A percentile compares a stretch with the other conserved stretches of the same genome.
Evolutionary conservation across 2,888 invertebrate species (phyloP).

Genomic region (Leptopilina myrica): DNA sequence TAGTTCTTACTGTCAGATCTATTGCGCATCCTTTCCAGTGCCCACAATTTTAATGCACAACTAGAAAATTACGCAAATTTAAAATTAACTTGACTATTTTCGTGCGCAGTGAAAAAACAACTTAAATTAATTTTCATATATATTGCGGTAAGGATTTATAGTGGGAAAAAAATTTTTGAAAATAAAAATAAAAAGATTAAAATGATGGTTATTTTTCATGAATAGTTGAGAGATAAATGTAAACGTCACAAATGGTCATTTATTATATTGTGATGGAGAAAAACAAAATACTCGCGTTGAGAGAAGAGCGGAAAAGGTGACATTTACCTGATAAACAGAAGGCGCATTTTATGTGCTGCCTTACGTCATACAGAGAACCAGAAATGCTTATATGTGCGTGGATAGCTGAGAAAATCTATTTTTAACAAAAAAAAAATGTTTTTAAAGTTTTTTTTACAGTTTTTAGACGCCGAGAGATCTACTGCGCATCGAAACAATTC

Average conservation of each 20-base stretch:
- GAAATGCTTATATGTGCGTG: constrained; percentile 56
- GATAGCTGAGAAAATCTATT: constrained; percentile 57
- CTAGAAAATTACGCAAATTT: not conserved
- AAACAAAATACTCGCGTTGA: not conserved
- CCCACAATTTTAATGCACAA: not conserved
- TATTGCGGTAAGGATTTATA: too few relatives aligned
- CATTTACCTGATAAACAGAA: constrained; percentile 64
- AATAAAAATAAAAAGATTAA: too few relatives aligned
- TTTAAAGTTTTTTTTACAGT: too few relatives aligned
- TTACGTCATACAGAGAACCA: constrained; percentile 67
- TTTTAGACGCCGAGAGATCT: too few relatives aligned
- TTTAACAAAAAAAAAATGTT: not conserved
- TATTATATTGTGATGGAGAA: not conserved
- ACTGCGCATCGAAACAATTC: too few relatives aligned
- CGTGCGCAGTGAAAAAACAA: too few relatives aligned
- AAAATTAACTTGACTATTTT: too few relatives aligned
- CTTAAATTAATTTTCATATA: too few relatives aligned
- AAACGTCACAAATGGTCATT: not conserved
- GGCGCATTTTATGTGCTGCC: constrained; percentile 62
- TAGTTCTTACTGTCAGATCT: too few relatives aligned
- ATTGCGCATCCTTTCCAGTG: not conserved
- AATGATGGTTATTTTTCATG: too few relatives aligned
- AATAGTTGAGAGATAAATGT: not conserved
- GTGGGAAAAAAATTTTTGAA: too few relatives aligned
- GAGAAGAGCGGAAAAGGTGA: constrained; percentile 50